Evolutionary conservation across 2,888 invertebrate genomes (phyloP).

Genomic region (Hydriomena furcata): DNA sequence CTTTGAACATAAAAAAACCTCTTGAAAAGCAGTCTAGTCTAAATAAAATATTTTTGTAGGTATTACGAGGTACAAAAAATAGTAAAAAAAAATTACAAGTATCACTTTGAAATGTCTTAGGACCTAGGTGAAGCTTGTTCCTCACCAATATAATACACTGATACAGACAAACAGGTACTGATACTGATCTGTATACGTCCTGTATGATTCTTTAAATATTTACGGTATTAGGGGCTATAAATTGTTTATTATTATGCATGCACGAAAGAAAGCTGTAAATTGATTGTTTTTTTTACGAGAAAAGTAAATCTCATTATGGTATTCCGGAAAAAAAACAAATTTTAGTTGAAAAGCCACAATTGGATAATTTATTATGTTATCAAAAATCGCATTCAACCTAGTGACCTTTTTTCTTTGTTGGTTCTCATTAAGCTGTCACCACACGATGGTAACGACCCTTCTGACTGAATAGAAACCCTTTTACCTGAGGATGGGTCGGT

Average conservation of each 20-base stretch:
- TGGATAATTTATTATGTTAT: not conserved
- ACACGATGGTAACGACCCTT: not conserved
- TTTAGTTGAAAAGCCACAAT: not conserved
- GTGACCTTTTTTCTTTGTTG: conserved; percentile 1
- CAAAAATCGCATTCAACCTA: not conserved
- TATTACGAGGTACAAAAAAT: too few species aligned
- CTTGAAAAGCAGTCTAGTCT: too few species aligned
- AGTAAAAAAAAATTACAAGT: too few species aligned
- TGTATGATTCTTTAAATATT: too few species aligned
- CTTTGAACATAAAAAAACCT: too few species aligned
- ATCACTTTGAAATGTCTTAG: too few species aligned
- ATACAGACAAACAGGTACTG: too few species aligned
- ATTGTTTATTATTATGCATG: conserved; percentile 25
- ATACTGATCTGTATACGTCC: too few species aligned
- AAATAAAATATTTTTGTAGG: too few species aligned
- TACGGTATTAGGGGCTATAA: conserved; percentile 23
- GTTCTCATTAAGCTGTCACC: conserved; percentile 1
- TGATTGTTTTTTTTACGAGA: conserved; percentile 19
- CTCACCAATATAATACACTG: too few species aligned
- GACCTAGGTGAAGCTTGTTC: too few species aligned
- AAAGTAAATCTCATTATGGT: conserved; percentile 1
- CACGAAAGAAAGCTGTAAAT: conserved; percentile 12
- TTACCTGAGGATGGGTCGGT: not conserved
- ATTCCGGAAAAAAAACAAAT: conserved; percentile 7
- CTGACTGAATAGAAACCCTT: not conserved